Percentiles rank a stretch among this genome's conserved stretches.
Conservation (phyloP, 1,140 invertebrate genomes). For the Cyclina sinensis region DNA sequence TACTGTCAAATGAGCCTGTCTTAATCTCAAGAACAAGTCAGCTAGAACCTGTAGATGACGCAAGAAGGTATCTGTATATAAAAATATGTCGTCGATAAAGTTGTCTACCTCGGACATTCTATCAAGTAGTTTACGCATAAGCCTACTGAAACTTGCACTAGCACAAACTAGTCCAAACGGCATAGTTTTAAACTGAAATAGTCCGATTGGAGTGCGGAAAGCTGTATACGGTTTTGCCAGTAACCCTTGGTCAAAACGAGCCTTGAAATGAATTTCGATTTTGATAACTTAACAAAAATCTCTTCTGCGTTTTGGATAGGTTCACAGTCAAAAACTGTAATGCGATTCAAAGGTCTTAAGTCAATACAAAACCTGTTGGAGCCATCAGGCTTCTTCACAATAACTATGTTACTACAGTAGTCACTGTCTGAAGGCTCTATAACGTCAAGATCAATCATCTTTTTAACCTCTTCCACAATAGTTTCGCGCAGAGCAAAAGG, state of each 20-base stretch:
- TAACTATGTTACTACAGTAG: conserved; percentile 9
- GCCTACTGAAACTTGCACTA: no score
- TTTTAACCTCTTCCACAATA: not conserved
- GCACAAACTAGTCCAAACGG: no score
- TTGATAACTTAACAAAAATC: conserved; percentile 58
- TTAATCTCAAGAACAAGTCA: no score
- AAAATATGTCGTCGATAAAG: no score
- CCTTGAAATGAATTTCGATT: conserved; percentile 36
- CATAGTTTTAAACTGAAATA: conserved; percentile 50
- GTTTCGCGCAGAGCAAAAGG: conserved; percentile 10
- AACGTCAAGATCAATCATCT: conserved; percentile 25
- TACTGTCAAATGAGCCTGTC: no score
- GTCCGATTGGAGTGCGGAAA: no score
- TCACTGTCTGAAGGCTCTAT: conserved; percentile 19
- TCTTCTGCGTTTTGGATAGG: conserved; percentile 66
- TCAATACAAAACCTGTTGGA: conserved; percentile 84
- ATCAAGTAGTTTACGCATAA: no score
- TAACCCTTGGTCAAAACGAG: conserved; percentile 67
- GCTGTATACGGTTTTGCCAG: no score
- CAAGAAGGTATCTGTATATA: no score
- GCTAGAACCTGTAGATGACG: no score
- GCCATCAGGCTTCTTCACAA: conserved; percentile 84
- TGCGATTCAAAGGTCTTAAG: conserved; percentile 69
- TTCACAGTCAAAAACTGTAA: conserved; percentile 64
- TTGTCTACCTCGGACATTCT: no score